Percentiles rank a stretch among this genome's conserved stretches.
Conservation (phyloP, 2,797 vertebrate species). For the Pangasius sanitwongsei region DNA sequence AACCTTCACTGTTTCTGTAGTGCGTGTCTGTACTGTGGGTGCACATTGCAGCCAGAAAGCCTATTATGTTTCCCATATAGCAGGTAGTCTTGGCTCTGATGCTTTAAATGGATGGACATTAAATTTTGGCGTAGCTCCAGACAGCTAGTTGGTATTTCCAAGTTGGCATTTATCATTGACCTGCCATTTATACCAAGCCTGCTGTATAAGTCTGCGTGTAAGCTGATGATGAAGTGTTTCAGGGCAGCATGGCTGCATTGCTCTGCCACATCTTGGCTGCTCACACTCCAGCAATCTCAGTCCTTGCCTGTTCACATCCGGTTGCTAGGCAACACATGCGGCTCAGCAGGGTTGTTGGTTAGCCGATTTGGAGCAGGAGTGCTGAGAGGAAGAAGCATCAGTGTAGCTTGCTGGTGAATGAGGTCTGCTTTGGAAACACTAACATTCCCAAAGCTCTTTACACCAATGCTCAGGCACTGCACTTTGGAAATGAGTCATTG, state of each 20-base stretch:
- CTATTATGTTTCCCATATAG: slow-evolving; percentile 31
- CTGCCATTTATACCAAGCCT: slow-evolving; percentile 17
- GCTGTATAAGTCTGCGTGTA: slow-evolving; percentile 15
- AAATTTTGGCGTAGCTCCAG: slow-evolving; percentile 51
- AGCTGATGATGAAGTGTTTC: slow-evolving; percentile 47
- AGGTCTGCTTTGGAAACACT: slow-evolving; percentile 21
- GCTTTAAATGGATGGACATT: slow-evolving; percentile 45
- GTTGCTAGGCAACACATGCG: slow-evolving; percentile 66
- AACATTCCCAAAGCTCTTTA: slow-evolving; percentile 20
- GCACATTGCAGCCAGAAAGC: slow-evolving; percentile 33
- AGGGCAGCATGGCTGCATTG: slow-evolving; percentile 40
- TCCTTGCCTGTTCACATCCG: slow-evolving; percentile 57
- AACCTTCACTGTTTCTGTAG: slow-evolving; percentile 27
- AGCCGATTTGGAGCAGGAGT: slow-evolving; percentile 37
- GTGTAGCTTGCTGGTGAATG: background rate
- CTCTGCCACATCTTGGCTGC: slow-evolving; percentile 32
- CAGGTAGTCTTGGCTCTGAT: slow-evolving; percentile 43
- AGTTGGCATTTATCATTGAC: slow-evolving; percentile 50
- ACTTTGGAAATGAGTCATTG: slow-evolving; percentile 14
- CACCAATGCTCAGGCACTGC: background rate
- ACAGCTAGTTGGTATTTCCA: slow-evolving; percentile 17
- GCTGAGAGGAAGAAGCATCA: slow-evolving; percentile 33
- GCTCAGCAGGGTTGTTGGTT: slow-evolving; percentile 46
- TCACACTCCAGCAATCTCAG: slow-evolving; percentile 49
- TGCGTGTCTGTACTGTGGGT: slow-evolving; percentile 10